These are phyloP conservation scores for Lymantria dispar DNA, from an alignment of 2,888 invertebrate genomes.

Conservation along the genomic window DNA sequence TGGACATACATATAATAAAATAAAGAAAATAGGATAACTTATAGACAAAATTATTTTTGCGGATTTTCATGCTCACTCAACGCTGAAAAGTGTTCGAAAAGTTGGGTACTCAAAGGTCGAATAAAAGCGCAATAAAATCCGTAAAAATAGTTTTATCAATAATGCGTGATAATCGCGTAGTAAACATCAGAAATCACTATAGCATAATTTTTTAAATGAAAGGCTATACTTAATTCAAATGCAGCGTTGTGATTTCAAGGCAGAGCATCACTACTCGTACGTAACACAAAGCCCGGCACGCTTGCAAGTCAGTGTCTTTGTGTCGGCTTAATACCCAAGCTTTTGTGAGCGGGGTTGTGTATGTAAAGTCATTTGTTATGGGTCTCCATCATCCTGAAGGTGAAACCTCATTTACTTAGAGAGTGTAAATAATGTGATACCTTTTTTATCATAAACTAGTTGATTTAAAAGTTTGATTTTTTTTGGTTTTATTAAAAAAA, in stretches of 20 bases:
- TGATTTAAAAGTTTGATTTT: neutral
- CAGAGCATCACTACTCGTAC: conserved; percentile 9
- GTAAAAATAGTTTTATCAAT: no score
- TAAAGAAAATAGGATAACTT: no score
- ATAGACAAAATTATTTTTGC: no score
- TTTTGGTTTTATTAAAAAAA: no score
- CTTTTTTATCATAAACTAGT: neutral
- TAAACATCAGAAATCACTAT: no score
- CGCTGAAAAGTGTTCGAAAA: no score
- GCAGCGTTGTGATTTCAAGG: conserved; percentile 18
- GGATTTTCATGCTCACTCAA: no score
- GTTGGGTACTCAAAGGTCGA: no score
- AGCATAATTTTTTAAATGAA: conserved; percentile 17
- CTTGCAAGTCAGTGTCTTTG: conserved; percentile 31
- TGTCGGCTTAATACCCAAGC: conserved; percentile 31
- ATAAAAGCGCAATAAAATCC: no score
- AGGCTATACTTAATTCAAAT: conserved; percentile 18
- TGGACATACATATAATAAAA: no score
- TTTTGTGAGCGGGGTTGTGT: conserved; percentile 23
- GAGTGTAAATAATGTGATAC: neutral
- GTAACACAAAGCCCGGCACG: conserved; percentile 30
- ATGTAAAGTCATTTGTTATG: conserved; percentile 32
- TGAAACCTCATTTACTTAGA: conserved; percentile 7
- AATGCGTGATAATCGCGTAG: no score
- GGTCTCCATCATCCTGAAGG: conserved; percentile 23